Evolutionary conservation across 2,888 invertebrate species (phyloP), one percentile per base, ranked within the genome.

Genomic region (Dasypolia templi): DNA sequence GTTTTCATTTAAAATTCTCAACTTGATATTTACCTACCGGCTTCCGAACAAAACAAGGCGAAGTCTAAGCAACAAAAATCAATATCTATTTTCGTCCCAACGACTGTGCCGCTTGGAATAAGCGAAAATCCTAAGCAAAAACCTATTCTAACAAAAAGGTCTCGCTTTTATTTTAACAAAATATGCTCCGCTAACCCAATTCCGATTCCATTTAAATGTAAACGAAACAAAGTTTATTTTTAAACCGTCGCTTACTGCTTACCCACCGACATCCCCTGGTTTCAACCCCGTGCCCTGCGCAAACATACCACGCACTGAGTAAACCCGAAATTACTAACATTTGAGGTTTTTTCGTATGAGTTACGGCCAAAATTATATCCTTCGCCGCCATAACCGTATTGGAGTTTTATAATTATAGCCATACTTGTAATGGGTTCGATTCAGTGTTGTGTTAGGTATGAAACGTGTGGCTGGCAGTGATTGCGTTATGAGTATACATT

Each of bases 281-380:
- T 75, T 59, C 67, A 63, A 73, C 80, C 86, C 79, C 58, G 66
- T 42, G 65, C 75, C 86, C 79, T 59, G 66, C 35, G 65, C 75
- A 77, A 79, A 79, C 76, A 75, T 69, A 79, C 78, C 82, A 77
- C 61, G 71, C 72, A 75, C 75, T 75, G 77, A 63, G 82, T 73
- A 74, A 77, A 75, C 81, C 80, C 86, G 81, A 91, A 93, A 93
- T 93, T 91, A 93, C 91, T 90, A 90, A 90, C 92, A 94, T 94
- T 94, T 92, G 76, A 86, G 89, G 89, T 90, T 86, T 91, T 94
- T 92, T 86, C 86, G 73, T 79, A 86, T 94, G 94, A 94, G 94
- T 94, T 94, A 94, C 91, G 88, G 84, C 82, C 81, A 84, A 87
- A 88, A 88, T 87, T 85, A 86, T 88, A 86, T 83, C 81, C 83